Evolutionary conservation across 2,113 vertebrate species (phyloP), one percentile per base, ranked within the genome.

Genomic region (Marmota monax): DNA sequence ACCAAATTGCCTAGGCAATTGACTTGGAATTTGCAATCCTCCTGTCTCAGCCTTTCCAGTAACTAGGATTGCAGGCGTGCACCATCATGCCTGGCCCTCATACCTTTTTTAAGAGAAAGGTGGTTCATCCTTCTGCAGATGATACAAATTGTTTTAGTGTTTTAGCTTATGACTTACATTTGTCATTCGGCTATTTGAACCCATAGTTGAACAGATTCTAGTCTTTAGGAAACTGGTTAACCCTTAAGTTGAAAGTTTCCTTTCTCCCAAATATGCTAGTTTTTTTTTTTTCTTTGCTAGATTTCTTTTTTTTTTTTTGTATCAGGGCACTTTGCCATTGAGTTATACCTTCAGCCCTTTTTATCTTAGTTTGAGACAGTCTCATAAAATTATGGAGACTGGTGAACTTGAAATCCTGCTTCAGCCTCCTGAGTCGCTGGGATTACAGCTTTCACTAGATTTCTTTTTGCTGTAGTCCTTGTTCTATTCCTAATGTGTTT

Each of bases 211-310:
- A 51, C 48, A 96, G 45, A 69, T 92, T 83, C 76, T 29, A 22
- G 14, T 78, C 37, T 88, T 76, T 65, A 84, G 83, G 42, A 95
- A 73, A 88, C 58, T 86, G 74, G 83, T 91, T 84, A 39, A 69
- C 48, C 18, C 12, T 95, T 32, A 69, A 37, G 42, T 56, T 88
- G 74, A 16, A 94, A 95, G n/a, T 96, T 72, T 95, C 16, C 23
- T 92, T 82, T 83, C 51, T 91, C 29, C 42, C n/a, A 86, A 45
- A 95, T 96, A 86, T 92, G 83, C 78, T 63, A 27, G 56, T 18
- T 18, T 56, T 96, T 94, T 96, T 95, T 87, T 27, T 51, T 73
- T 94, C 39, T 92, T 67, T 80, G 39, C 39, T 80, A 88, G 87
- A 88, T 17, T 4, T 67, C 2, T 29, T 29, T 67, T 29, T 67